Evolutionary conservation across 2,888 invertebrate genomes (phyloP).

Genomic region (Myopa testacea): DNA sequence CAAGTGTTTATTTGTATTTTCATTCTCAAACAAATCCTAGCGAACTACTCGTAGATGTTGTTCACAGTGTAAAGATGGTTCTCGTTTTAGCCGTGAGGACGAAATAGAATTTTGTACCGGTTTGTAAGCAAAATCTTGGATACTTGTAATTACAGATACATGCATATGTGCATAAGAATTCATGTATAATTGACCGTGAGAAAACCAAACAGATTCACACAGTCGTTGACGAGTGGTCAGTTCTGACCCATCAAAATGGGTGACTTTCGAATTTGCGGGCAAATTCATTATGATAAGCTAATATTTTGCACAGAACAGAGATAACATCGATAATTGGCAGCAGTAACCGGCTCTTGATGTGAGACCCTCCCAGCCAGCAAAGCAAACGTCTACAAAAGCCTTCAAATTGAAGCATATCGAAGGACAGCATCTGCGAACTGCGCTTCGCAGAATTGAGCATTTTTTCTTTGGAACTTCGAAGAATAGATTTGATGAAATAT

Average conservation of each 20-base stretch:
- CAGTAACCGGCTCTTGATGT: not conserved
- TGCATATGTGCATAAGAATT: too few species aligned
- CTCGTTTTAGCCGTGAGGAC: too few species aligned
- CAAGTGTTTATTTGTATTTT: too few species aligned
- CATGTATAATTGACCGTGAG: not conserved
- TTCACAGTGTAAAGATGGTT: too few species aligned
- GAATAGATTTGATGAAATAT: conserved; percentile 26
- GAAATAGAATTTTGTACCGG: too few species aligned
- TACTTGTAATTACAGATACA: too few species aligned
- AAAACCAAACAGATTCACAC: conserved; percentile 3
- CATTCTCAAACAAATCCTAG: too few species aligned
- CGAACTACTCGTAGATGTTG: too few species aligned
- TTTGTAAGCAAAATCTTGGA: too few species aligned
- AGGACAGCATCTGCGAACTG: conserved; percentile 7
- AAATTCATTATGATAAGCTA: conserved; percentile 25
- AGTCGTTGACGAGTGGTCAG: not conserved
- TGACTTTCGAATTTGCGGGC: not conserved
- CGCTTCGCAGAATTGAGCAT: not conserved
- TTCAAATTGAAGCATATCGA: not conserved
- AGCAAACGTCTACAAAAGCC: conserved; percentile 2
- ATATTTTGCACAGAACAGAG: not conserved
- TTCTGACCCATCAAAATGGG: not conserved
- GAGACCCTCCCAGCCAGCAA: not conserved
- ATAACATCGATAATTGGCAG: conserved; percentile 12
- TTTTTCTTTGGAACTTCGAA: not conserved